A percentile compares a stretch with the other conserved stretches of the same genome.
Conservation (phyloP, 2,797 vertebrate species). For the Hephaestus fuliginosus region DNA sequence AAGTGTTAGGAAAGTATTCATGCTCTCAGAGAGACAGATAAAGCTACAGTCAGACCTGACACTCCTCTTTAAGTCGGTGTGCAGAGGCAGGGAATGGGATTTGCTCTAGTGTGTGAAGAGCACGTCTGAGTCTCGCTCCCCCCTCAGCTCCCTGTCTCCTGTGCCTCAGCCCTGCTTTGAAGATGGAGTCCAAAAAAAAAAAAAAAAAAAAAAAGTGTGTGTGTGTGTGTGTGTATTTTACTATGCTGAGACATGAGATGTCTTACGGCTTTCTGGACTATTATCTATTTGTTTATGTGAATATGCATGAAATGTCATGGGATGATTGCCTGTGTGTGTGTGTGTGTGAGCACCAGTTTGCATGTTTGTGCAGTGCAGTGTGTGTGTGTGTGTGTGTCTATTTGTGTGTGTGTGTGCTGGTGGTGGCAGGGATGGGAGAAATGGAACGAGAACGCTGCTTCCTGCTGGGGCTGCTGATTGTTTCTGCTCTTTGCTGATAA, state of each 20-base stretch:
- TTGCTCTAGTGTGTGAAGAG: slow-evolving; percentile 66
- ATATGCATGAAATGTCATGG: slow-evolving; percentile 63
- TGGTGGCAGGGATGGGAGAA: slow-evolving; percentile 44
- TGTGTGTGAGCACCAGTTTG: background rate
- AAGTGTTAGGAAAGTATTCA: slow-evolving; percentile 52
- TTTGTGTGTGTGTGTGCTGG: background rate
- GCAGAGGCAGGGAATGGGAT: slow-evolving; percentile 62
- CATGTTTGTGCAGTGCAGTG: background rate
- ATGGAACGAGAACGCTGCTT: slow-evolving; percentile 60
- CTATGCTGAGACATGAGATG: slow-evolving; percentile 36
- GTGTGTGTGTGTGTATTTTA: slow-evolving; percentile 28
- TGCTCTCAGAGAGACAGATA: slow-evolving; percentile 61
- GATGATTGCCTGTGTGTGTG: slow-evolving; percentile 27
- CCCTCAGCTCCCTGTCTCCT: slow-evolving; percentile 60
- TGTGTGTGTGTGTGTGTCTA: slow-evolving; percentile 2
- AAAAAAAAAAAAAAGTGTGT: slow-evolving; percentile 22
- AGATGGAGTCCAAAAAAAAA: slow-evolving; percentile 57
- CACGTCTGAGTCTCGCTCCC: slow-evolving; percentile 50
- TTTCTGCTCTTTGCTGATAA: slow-evolving; percentile 81
- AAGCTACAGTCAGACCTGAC: slow-evolving; percentile 68
- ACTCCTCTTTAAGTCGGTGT: slow-evolving; percentile 59
- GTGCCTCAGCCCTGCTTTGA: slow-evolving; percentile 70
- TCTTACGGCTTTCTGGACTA: slow-evolving; percentile 55
- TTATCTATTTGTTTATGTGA: slow-evolving; percentile 65
- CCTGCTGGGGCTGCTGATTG: slow-evolving; percentile 77